Evolutionary conservation across 2,797 vertebrate genomes (phyloP).

Genomic region (Bufotes viridis): DNA sequence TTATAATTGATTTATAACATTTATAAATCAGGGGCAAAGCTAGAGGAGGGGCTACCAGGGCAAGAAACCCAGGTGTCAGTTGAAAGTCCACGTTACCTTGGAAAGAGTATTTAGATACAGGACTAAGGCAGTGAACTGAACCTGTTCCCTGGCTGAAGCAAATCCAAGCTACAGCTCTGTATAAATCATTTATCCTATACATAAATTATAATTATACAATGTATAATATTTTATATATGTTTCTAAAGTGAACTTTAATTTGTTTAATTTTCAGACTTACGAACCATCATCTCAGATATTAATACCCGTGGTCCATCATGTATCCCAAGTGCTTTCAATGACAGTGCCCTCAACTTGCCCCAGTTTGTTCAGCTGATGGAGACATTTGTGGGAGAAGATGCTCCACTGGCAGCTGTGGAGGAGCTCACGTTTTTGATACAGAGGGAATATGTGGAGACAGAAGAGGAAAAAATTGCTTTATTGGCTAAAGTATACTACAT

Average conservation of each 20-base stretch:
- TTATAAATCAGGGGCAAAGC: too few relatives aligned
- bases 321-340: slow-evolving; percentile 67
- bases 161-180: too few relatives aligned
- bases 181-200: too few relatives aligned
- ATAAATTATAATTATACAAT: too few relatives aligned
- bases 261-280: slow-evolving; percentile 68
- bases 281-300: slow-evolving; percentile 66
- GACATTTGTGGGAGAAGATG: slow-evolving; percentile 72
- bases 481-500: slow-evolving; percentile 69
- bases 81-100: too few relatives aligned
- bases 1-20: too few relatives aligned
- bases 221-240: background rate
- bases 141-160: too few relatives aligned
- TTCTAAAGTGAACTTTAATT: background rate
- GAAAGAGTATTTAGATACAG: too few relatives aligned
- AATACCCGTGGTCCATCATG: slow-evolving; percentile 59
- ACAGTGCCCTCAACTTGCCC: slow-evolving; percentile 66
- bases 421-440: slow-evolving; percentile 70
- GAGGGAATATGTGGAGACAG: slow-evolving; percentile 73
- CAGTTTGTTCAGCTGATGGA: slow-evolving; percentile 79
- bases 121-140: too few relatives aligned
- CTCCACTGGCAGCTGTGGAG: slow-evolving; percentile 66
- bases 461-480: slow-evolving; percentile 71
- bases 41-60: too few relatives aligned
- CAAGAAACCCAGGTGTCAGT: too few relatives aligned